Evolutionary conservation across 1,140 invertebrate species (phyloP).

Genomic region (Elymnias hypermnestra): DNA sequence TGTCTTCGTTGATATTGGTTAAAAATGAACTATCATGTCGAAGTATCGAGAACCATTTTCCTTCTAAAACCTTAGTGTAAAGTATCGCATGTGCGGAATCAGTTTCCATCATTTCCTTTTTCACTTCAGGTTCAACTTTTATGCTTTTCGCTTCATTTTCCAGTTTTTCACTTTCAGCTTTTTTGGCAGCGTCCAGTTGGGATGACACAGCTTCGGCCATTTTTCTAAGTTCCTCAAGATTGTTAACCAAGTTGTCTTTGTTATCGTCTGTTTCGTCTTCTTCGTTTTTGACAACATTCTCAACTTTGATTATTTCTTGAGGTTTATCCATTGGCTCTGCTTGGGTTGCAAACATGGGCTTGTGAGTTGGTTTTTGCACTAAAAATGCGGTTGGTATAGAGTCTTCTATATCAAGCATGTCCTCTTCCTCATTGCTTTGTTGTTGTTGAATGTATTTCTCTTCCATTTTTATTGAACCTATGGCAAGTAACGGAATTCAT

Average conservation of each 20-base stretch:
- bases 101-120: conserved; percentile 69
- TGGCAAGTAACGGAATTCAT: too few relatives aligned
- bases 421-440: conserved; percentile 62
- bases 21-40: conserved; percentile 67
- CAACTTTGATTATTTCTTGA: conserved; percentile 60
- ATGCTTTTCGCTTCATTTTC: conserved; percentile 68
- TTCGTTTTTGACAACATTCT: conserved; percentile 51
- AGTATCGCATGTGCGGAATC: conserved; percentile 48
- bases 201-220: conserved; percentile 77
- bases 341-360: conserved; percentile 53
- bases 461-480: conserved; percentile 75
- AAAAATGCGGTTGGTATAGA: conserved; percentile 74
- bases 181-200: conserved; percentile 64
- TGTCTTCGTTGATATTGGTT: conserved; percentile 47
- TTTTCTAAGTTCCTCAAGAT: conserved; percentile 75
- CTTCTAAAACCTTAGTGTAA: conserved; percentile 62
- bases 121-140: conserved; percentile 71
- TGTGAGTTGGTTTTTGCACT: conserved; percentile 71
- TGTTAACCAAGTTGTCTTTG: conserved; percentile 65
- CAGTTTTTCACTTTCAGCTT: conserved; percentile 72
- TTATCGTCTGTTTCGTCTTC: conserved; percentile 44
- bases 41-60: conserved; percentile 78
- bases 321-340: conserved; percentile 60
- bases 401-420: conserved; percentile 74
- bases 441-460: conserved; percentile 73